phyloP scores from a whole-genome alignment of 1,140 invertebrate species.

The Danaus melanippus region DNA sequence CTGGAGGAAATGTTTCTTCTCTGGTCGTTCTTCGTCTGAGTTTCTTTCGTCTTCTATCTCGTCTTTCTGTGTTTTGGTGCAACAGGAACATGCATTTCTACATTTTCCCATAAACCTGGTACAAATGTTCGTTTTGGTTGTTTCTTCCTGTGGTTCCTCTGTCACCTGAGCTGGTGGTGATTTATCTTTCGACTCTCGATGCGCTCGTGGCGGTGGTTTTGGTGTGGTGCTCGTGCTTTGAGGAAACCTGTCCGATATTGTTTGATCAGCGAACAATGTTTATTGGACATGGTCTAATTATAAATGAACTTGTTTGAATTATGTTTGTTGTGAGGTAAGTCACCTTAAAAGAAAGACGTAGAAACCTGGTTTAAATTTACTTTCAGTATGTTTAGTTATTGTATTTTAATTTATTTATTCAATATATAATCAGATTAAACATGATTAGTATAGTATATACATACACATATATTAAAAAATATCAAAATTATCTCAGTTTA shows the following conservation, averaged over 20 bases:
- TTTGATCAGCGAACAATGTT: too few species aligned
- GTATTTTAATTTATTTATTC: too few species aligned
- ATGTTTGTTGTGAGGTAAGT: too few species aligned
- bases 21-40: neutral
- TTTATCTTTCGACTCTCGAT: slow-evolving; percentile 38
- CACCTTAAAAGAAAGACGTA: too few species aligned
- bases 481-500: too few species aligned
- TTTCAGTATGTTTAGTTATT: too few species aligned
- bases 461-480: too few species aligned
- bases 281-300: too few species aligned
- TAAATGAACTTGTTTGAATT: too few species aligned
- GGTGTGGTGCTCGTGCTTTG: slow-evolving; percentile 63
- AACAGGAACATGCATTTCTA: slow-evolving; percentile 50
- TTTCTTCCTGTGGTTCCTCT: slow-evolving; percentile 15
- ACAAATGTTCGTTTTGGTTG: slow-evolving; percentile 49
- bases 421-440: too few species aligned
- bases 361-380: too few species aligned
- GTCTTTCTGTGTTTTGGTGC: slow-evolving; percentile 34
- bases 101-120: slow-evolving; percentile 53
- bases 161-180: slow-evolving; percentile 4
- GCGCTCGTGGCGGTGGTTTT: slow-evolving; percentile 46
- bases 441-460: too few species aligned
- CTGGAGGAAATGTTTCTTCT: slow-evolving; percentile 38
- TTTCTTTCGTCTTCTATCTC: slow-evolving; percentile 17
- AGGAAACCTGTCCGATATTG: slow-evolving; percentile 41